A percentile compares a stretch with the other conserved stretches of the same genome.
Conservation (phyloP, 2,888 invertebrate species). For the Boloria euphrosyne region DNA sequence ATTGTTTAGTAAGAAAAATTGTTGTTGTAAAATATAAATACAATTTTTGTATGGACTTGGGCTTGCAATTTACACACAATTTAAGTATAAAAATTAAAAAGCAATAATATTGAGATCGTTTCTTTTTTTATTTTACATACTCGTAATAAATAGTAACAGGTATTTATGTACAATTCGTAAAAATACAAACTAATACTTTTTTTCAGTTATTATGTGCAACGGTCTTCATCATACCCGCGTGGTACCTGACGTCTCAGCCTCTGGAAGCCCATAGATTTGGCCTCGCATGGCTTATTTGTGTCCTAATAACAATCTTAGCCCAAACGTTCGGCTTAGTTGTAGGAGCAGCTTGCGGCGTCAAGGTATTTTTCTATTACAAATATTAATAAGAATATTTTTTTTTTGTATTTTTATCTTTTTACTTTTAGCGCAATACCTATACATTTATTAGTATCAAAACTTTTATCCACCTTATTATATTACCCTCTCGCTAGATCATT, state of each 20-base stretch:
- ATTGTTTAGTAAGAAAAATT: no score
- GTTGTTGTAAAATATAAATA: no score
- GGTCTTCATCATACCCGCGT: conserved; percentile 87
- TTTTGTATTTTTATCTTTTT: not conserved
- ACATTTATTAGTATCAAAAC: no score
- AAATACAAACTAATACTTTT: conserved; percentile 19
- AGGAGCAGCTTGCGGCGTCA: conserved; percentile 86
- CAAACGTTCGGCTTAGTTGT: conserved; percentile 89
- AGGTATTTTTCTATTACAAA: conserved; percentile 64
- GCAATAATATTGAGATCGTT: no score
- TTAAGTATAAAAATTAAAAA: no score
- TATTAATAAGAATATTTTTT: not conserved
- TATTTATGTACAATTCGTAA: no score
- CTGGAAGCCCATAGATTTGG: conserved; percentile 82
- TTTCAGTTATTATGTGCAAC: conserved; percentile 87
- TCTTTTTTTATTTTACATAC: no score
- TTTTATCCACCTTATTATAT: no score
- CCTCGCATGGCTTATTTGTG: conserved; percentile 85
- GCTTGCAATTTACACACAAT: no score
- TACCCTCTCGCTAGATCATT: no score
- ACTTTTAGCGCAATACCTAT: not conserved
- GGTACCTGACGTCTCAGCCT: conserved; percentile 91
- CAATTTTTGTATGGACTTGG: no score
- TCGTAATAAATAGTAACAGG: no score
- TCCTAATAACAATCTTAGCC: conserved; percentile 86